Evolutionary conservation across 1,140 invertebrate species (phyloP).

Genomic region (Pseudomyrmex concolor): DNA sequence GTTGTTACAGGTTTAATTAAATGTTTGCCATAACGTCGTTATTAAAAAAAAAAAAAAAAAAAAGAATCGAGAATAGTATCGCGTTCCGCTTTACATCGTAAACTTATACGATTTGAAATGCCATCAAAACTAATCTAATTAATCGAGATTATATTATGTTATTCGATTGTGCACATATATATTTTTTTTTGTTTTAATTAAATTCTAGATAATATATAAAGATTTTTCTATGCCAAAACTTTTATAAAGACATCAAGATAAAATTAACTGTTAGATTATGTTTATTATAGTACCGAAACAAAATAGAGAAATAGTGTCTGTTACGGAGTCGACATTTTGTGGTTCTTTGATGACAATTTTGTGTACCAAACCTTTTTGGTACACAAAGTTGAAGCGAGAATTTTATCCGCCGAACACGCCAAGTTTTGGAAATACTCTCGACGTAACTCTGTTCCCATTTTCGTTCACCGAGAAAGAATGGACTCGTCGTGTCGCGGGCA

Average conservation of each 20-base stretch:
- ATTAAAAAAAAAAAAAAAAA: constrained; percentile 36
- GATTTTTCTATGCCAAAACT: too few relatives aligned
- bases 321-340: background rate
- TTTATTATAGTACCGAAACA: background rate
- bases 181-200: too few relatives aligned
- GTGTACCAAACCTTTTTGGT: constrained; percentile 49
- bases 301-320: constrained; percentile 1
- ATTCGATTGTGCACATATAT: background rate
- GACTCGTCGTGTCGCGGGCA: constrained; percentile 69
- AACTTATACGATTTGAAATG: background rate
- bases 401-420: constrained; percentile 24
- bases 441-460: constrained; percentile 52
- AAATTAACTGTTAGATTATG: background rate
- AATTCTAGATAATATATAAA: too few relatives aligned
- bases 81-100: background rate
- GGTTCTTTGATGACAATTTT: constrained; percentile 7
- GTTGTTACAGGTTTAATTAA: constrained; percentile 81
- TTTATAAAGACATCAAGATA: background rate
- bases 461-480: constrained; percentile 70
- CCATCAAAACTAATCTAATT: background rate
- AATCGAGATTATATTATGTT: background rate
- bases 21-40: constrained; percentile 76
- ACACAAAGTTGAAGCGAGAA: constrained; percentile 2
- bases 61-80: constrained; percentile 53
- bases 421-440: constrained; percentile 65